Evolutionary conservation across 1,140 invertebrate species (phyloP).

Genomic region (Dendrolimus kikuchii): DNA sequence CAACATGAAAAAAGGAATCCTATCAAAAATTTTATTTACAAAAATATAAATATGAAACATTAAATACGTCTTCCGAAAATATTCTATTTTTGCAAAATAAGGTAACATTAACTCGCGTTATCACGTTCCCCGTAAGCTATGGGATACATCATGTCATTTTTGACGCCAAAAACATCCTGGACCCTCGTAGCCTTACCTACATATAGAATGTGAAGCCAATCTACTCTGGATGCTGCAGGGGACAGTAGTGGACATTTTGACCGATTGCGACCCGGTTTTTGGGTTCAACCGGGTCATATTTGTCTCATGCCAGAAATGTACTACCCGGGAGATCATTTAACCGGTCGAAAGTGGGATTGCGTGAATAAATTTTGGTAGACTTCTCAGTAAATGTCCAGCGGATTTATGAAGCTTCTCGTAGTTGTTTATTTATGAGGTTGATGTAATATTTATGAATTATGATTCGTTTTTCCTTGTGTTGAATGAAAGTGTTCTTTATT

Average conservation of each 20-base stretch:
- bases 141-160: constrained; percentile 8
- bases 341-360: constrained; percentile 3
- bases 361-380: not conserved
- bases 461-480: no score
- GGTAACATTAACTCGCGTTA: constrained; percentile 13
- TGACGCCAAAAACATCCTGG: constrained; percentile 5
- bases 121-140: not conserved
- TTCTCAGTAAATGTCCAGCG: no score
- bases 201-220: constrained; percentile 1
- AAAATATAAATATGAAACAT: no score
- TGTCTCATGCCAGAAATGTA: constrained; percentile 15
- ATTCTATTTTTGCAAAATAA: constrained; percentile 8
- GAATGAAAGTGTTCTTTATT: no score
- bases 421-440: no score
- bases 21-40: no score
- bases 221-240: constrained; percentile 4
- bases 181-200: not conserved
- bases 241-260: constrained; percentile 16
- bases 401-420: no score
- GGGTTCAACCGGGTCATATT: constrained; percentile 16
- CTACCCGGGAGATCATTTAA: constrained; percentile 5
- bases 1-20: no score
- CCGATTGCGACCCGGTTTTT: constrained; percentile 18
- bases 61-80: no score
- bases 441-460: no score